Conservation (phyloP, 2,888 invertebrate genomes). For the Argyresthia albistria region DNA sequence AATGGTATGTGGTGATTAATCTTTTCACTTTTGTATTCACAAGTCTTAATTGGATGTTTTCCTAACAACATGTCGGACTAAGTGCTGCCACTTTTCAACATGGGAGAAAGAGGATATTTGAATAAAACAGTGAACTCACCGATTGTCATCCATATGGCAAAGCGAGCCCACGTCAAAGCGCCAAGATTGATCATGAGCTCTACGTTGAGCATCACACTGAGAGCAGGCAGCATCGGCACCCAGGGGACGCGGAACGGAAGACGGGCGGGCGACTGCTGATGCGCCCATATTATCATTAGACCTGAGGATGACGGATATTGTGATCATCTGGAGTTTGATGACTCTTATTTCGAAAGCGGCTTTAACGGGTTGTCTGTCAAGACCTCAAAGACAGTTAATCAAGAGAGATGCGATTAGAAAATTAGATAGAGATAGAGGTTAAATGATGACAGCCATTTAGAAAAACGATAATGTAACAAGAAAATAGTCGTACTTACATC, state of each 20-base stretch:
- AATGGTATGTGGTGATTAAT: constrained; percentile 15
- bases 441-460: too few species aligned
- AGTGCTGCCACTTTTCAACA: too few species aligned
- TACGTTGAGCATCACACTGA: constrained; percentile 86
- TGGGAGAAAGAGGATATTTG: too few species aligned
- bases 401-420: too few species aligned
- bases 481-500: constrained; percentile 62
- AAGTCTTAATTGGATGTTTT: too few species aligned
- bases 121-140: constrained; percentile 58
- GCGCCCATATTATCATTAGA: constrained; percentile 81
- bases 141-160: constrained; percentile 88
- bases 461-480: too few species aligned
- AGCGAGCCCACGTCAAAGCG: constrained; percentile 86
- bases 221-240: constrained; percentile 84
- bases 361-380: too few species aligned
- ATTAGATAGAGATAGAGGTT: too few species aligned
- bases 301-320: constrained; percentile 47
- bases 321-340: neutral
- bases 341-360: too few species aligned
- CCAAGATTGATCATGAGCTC: constrained; percentile 88
- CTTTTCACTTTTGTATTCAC: neutral
- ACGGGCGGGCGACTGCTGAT: constrained; percentile 81
- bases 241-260: constrained; percentile 85
- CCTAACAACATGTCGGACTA: too few species aligned
- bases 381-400: too few species aligned